Evolutionary conservation across 2,113 vertebrate species (phyloP), one percentile per base, ranked within the genome.

Genomic region (Anoplopoma fimbria): DNA sequence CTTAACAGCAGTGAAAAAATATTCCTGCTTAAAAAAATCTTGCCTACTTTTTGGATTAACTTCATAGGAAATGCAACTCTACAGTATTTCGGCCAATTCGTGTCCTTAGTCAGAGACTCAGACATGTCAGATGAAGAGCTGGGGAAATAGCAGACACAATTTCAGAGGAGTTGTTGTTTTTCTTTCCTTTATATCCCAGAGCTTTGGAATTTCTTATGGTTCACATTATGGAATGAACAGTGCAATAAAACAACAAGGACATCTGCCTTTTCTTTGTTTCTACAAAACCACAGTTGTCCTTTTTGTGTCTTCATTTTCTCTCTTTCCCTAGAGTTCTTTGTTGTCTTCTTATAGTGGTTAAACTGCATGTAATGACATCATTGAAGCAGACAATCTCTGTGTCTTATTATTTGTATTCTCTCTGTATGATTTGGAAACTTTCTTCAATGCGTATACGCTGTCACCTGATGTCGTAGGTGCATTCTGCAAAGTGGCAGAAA

Each of bases 201-300:
- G 91, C 77, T 91, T 92, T 90, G 91, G 89, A 91, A 92, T 90
- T 89, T 91, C 83, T 80, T 82, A 88, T 81, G 87, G 90, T 94
- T 95, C 94, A 95, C 94, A 94, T 94, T 95, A 92, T 87, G 92
- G 94, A 94, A 93, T 93, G 87, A 91, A 94, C 92, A 95, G 94
- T 95, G 93, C 93, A 95, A 94, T 88, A 89, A 90, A 92, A 89
- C 73, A 90, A 86, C 34, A 77, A 81, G 82, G 87, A 82, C 83
- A 65, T 85, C 53, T 58, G 69, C 75, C 86, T 36, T 36, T 86
- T 86, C 65, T 91, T 77, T 89, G 64, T 90, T 87, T 88, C 75
- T 51, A 71, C 49, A 70, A 90, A 87, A 91, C 88, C 86, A 87
- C 85, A 92, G 89, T 77, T 89, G 86, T 91, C 81, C 78, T 57